These are phyloP conservation scores for Merluccius polli DNA, from an alignment of 2,797 vertebrate species.

Conservation along the genomic window DNA sequence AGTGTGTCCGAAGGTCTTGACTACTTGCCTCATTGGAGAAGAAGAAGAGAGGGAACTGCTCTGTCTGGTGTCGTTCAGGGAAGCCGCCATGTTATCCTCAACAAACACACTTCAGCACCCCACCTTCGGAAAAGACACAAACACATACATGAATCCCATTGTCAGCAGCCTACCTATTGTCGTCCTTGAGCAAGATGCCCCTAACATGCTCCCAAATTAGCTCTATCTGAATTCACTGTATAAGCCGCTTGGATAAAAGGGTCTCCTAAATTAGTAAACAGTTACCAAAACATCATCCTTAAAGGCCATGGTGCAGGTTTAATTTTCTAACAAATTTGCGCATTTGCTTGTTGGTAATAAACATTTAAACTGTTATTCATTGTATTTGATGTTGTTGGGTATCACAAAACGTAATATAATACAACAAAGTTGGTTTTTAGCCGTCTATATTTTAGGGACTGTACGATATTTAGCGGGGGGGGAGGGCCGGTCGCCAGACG, in stretches of 20 bases:
- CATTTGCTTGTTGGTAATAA: too few species aligned
- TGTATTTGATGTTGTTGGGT: too few species aligned
- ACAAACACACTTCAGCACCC: constrained; percentile 54
- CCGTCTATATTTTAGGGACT: too few species aligned
- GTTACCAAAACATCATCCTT: too few species aligned
- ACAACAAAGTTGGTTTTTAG: too few species aligned
- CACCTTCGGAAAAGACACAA: constrained; percentile 48
- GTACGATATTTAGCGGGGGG: too few species aligned
- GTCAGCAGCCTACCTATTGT: neutral
- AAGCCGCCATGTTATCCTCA: constrained; percentile 58
- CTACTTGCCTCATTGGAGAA: constrained; percentile 69
- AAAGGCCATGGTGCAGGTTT: too few species aligned
- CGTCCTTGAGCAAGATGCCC: neutral
- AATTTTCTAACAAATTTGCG: too few species aligned
- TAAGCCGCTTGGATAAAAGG: neutral
- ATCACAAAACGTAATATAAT: too few species aligned
- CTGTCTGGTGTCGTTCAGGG: constrained; percentile 59
- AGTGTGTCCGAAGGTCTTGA: neutral
- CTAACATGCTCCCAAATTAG: neutral
- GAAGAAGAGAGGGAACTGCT: constrained; percentile 71
- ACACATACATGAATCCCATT: neutral
- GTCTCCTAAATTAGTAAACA: neutral
- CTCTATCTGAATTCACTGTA: neutral
- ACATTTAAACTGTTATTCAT: too few species aligned
- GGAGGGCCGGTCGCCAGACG: too few species aligned